Base-by-base conservation (phyloP, 2,797 vertebrate species). In the Cyclura pinguis region DNA sequence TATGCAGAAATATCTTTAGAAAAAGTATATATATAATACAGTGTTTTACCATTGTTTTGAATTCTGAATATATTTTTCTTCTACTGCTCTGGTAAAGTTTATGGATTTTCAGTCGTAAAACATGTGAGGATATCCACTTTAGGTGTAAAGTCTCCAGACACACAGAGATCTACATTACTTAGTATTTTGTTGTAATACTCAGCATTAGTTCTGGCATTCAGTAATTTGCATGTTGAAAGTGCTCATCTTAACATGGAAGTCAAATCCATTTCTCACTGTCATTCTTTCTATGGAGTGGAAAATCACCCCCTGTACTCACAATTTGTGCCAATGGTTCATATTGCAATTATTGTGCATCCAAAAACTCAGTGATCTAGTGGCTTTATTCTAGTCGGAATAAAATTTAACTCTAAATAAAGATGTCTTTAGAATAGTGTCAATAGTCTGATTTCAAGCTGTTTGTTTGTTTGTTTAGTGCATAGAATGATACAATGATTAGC, bases 401-500 rank as follows among this genome's bases (percentile, higher is more conserved):
- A 97, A 97, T 97, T 96, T 97, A 98, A 97, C 98, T 98, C 94
- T 96, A 93, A 92, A 95, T 97, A 97, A 98, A 97, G 96, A 94
- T 96, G 96, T 97, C 97, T 95, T 97, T 95, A 96, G 95, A 93
- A 92, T 86, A 92, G 89, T 90, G 92, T 96, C 95, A 93, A 96
- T 95, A 92, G 95, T 95, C 96, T 96, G 94, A 91, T 97, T 96
- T 97, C 97, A 96, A 97, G 98, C 98, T 93, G 42, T 47, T 47
- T 47, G 42, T 96, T 95, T 90, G 80, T 96, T 93, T 95, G 89
- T 92, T 95, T 87, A 93, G 91, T 92, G 93, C 85, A 93, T 94
- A 96, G 96, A 96, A 97, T 97, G 94, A 97, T 96, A 92, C 64
- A 42, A 84, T 84, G 92, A 95, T 96, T 96, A 92, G 93, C 96